Evolutionary conservation across 1,140 invertebrate genomes (phyloP), one percentile per base, ranked within the genome.

Genomic region (Antheraea mylitta): DNA sequence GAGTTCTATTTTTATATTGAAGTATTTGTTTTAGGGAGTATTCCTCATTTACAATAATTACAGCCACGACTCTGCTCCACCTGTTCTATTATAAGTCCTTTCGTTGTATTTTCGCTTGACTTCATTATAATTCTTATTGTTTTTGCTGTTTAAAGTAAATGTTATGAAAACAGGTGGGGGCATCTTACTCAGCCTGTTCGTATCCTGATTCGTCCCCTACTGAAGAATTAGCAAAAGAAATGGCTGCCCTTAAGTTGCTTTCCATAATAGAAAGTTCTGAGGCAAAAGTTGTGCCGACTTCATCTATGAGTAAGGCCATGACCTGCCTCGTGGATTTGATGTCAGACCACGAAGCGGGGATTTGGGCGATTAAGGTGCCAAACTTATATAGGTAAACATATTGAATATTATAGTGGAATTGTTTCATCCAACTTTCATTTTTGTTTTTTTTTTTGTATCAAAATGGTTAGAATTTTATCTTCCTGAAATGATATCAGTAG

Each of bases 131-230:
- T 16, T 16, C 13, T 6, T 53, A 16, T 13, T 53, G 11, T 53
- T 53, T 53, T 13, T 53, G 13, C 45, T 16, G 16, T 2, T 53
- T 53, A 10, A 6, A 53, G 6, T 16, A 53, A 53, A 16, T 53
- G 11, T n/a, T 53, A 42, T 61, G 18, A 16, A 61, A 61, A 53
- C 69, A 94, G 93, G 89, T 94, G 16, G 93, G 90, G 4, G 72
- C 77, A 5, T 65, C 86, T 10, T 93, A 93, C 68, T 74, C 77
- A 7, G 93, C 86, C 18, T 90, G 76, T 4, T 95, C 94, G 63
- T 95, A 95, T 79, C 95, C 95, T 0, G 77, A 93, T 18, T 94
- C 94, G 22, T 94, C 93, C 9, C 77, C 78, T 10, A 87, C 91
- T 3, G 83, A 92, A 63, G 87, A 92, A 0, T 81, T 93, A 16